Conservation (phyloP, 2,113 vertebrate genomes). For the Lampris incognitus region DNA sequence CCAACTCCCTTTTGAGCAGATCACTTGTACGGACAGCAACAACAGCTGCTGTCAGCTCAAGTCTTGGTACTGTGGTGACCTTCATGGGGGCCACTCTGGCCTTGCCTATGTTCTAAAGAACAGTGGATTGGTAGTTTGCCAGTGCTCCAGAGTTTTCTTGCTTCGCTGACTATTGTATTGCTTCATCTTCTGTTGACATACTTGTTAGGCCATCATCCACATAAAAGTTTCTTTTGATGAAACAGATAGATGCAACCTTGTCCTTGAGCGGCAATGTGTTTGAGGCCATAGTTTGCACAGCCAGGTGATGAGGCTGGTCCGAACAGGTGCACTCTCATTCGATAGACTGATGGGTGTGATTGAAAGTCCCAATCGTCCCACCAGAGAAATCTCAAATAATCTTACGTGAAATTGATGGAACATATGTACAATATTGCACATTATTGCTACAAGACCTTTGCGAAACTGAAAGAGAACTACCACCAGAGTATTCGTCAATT, state of each 20-base stretch:
- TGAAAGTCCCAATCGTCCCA: conserved; percentile 29
- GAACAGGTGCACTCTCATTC: conserved; percentile 28
- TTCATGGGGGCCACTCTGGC: conserved; percentile 23
- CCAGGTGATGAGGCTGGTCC: conserved; percentile 13
- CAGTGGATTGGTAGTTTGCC: conserved; percentile 7
- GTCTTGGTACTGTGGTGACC: conserved; percentile 19
- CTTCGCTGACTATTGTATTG: not conserved
- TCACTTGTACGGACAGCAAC: conserved; percentile 35
- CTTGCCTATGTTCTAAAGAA: conserved; percentile 15
- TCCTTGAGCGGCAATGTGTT: conserved; percentile 22
- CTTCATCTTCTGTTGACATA: no score
- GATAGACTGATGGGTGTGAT: not conserved
- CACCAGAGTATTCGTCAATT: not conserved
- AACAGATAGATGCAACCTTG: conserved; percentile 12
- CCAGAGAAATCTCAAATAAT: conserved; percentile 36
- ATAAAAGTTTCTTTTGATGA: no score
- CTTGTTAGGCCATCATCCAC: not conserved
- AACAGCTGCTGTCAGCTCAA: conserved; percentile 36
- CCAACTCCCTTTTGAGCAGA: conserved; percentile 30
- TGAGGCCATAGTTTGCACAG: conserved; percentile 55
- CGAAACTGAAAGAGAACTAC: not conserved
- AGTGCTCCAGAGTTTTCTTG: no score
- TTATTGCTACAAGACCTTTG: conserved; percentile 5
- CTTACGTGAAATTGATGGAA: conserved; percentile 43
- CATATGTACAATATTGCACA: not conserved